phyloP scores from a whole-genome alignment of 1,140 invertebrate species.

The Scaptomyza pallida region DNA sequence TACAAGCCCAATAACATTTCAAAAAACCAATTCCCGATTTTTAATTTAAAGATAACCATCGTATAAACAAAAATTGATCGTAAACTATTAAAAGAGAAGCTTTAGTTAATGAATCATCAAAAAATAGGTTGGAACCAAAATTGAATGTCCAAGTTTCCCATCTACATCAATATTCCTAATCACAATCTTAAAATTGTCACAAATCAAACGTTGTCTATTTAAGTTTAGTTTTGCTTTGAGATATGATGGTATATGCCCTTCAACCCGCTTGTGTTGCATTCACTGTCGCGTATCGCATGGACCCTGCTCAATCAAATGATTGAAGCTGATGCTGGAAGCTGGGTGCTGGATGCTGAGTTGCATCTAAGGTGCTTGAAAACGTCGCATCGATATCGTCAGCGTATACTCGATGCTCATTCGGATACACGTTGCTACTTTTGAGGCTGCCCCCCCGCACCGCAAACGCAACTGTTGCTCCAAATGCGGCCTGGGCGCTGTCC shows the following conservation, averaged over 20 bases:
- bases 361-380: conserved; percentile 68
- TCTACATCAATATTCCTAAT: background rate
- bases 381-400: conserved; percentile 54
- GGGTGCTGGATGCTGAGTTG: conserved; percentile 15
- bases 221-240: conserved; percentile 49
- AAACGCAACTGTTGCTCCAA: conserved; percentile 52
- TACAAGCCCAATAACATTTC: no score
- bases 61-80: no score
- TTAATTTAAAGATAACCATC: no score
- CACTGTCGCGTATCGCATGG: conserved; percentile 65
- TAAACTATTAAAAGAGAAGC: no score
- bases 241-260: conserved; percentile 1
- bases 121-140: background rate
- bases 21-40: no score
- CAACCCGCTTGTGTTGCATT: conserved; percentile 43
- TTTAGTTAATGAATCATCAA: background rate
- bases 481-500: conserved; percentile 72
- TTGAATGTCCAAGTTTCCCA: background rate
- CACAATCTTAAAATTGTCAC: conserved; percentile 13
- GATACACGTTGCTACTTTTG: conserved; percentile 3
- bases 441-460: background rate
- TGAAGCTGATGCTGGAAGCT: conserved; percentile 35
- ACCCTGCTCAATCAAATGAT: conserved; percentile 73
- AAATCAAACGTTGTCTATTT: conserved; percentile 52
- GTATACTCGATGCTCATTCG: background rate